A percentile compares a stretch with the other conserved stretches of the same genome.
Conservation (phyloP, 2,888 invertebrate genomes). For the Epiblema foenella region DNA sequence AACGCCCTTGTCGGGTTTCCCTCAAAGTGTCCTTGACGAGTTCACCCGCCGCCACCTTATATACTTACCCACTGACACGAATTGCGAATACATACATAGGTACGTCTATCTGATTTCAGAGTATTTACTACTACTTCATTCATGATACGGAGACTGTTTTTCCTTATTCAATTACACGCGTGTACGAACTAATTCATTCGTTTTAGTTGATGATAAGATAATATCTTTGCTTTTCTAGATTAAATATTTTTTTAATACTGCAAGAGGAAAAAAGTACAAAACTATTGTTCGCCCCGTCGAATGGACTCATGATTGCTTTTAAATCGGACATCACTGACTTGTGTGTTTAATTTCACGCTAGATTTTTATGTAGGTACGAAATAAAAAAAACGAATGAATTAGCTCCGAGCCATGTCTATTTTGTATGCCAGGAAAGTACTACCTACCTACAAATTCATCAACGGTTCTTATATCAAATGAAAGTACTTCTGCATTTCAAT, state of each 20-base stretch:
- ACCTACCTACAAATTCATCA: background rate
- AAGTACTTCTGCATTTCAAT: background rate
- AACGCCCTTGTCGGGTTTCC: slow-evolving; percentile 66
- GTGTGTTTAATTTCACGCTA: slow-evolving; percentile 45
- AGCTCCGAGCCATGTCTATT: background rate
- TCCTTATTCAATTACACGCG: slow-evolving; percentile 34
- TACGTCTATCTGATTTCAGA: slow-evolving; percentile 50
- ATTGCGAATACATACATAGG: slow-evolving; percentile 49
- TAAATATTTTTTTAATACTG: slow-evolving; percentile 19
- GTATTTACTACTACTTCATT: slow-evolving; percentile 49
- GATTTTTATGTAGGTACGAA: slow-evolving; percentile 24
- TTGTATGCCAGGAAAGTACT: background rate
- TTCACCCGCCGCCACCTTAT: slow-evolving; percentile 66
- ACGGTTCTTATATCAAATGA: background rate
- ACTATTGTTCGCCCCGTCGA: slow-evolving; percentile 8
- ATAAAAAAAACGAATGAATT: slow-evolving; percentile 14
- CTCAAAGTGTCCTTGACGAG: slow-evolving; percentile 68
- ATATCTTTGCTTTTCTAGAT: slow-evolving; percentile 6
- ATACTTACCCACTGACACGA: slow-evolving; percentile 62
- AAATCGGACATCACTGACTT: slow-evolving; percentile 30
- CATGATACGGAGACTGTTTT: slow-evolving; percentile 47
- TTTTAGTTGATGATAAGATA: background rate
- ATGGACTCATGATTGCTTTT: slow-evolving; percentile 31
- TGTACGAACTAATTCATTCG: background rate
- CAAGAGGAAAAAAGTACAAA: slow-evolving; percentile 5